Percentiles rank a stretch among this genome's conserved stretches.
Evolutionary conservation across 2,113 vertebrate genomes (phyloP).

Genomic region (Laticauda laticaudata): DNA sequence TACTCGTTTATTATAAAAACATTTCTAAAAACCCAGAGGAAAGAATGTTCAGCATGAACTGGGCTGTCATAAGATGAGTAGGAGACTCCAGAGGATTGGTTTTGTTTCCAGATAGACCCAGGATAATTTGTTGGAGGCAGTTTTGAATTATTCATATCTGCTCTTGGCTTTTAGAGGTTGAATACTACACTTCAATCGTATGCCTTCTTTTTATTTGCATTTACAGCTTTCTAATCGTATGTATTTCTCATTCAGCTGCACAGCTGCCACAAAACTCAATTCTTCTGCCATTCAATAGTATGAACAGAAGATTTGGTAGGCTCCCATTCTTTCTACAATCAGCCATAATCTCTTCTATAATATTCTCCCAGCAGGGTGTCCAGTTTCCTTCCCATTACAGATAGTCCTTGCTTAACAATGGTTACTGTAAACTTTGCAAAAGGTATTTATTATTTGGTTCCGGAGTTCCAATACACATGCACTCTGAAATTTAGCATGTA

Average conservation of each 20-base stretch:
- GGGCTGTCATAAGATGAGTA: constrained; percentile 73
- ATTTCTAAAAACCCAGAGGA: constrained; percentile 64
- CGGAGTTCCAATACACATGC: too few species aligned
- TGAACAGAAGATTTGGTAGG: constrained; percentile 19
- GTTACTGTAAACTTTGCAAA: background rate
- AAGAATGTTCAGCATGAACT: constrained; percentile 60
- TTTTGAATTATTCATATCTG: constrained; percentile 80
- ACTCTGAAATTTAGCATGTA: background rate
- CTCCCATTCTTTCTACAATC: background rate
- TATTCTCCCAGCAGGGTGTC: background rate
- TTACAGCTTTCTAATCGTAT: constrained; percentile 52
- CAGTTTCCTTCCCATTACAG: background rate
- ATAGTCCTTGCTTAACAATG: background rate
- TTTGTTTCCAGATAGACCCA: constrained; percentile 66
- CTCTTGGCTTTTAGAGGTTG: constrained; percentile 62
- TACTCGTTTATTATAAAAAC: constrained; percentile 55
- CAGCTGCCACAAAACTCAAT: constrained; percentile 48
- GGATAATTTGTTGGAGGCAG: constrained; percentile 75
- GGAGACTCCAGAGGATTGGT: constrained; percentile 66
- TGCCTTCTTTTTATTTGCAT: constrained; percentile 47
- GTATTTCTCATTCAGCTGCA: constrained; percentile 36
- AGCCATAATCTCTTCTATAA: background rate
- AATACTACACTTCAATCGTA: constrained; percentile 46
- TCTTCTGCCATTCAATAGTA: constrained; percentile 46
- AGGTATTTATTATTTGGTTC: background rate